These are phyloP conservation scores for Eupithecia dodoneata DNA, from an alignment of 2,888 invertebrate genomes.

Conservation along the genomic window DNA sequence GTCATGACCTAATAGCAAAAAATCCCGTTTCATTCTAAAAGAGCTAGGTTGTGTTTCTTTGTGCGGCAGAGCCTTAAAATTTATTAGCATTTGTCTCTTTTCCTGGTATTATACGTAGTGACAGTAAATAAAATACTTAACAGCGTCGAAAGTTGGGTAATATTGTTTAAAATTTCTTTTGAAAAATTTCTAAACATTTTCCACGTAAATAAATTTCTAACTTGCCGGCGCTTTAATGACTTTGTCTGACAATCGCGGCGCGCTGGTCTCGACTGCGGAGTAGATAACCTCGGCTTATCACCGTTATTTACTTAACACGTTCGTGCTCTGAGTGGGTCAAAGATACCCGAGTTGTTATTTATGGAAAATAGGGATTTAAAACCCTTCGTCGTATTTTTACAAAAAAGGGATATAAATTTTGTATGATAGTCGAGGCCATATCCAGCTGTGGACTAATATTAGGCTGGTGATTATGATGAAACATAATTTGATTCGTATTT, in stretches of 20 bases:
- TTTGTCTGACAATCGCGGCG: constrained; percentile 53
- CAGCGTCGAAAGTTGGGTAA: neutral
- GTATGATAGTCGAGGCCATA: too few species aligned
- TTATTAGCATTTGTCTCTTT: neutral
- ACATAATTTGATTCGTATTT: too few species aligned
- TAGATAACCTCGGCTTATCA: constrained; percentile 78
- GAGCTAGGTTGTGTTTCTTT: neutral
- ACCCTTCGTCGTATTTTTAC: too few species aligned
- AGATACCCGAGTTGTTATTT: constrained; percentile 19
- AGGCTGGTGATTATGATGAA: too few species aligned
- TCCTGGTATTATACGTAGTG: neutral
- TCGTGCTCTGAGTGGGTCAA: constrained; percentile 41
- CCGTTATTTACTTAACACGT: constrained; percentile 70
- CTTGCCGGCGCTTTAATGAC: constrained; percentile 10
- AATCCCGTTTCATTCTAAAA: neutral
- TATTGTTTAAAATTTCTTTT: neutral
- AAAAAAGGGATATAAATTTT: neutral
- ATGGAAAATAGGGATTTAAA: neutral
- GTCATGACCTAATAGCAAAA: neutral
- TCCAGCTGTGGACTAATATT: too few species aligned
- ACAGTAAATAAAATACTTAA: neutral
- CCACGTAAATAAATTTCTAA: neutral
- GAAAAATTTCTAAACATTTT: neutral
- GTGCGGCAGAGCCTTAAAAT: neutral
- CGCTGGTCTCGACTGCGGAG: constrained; percentile 56